Base-by-base conservation (phyloP, 2,797 vertebrate species). In the Takifugu rubripes region DNA sequence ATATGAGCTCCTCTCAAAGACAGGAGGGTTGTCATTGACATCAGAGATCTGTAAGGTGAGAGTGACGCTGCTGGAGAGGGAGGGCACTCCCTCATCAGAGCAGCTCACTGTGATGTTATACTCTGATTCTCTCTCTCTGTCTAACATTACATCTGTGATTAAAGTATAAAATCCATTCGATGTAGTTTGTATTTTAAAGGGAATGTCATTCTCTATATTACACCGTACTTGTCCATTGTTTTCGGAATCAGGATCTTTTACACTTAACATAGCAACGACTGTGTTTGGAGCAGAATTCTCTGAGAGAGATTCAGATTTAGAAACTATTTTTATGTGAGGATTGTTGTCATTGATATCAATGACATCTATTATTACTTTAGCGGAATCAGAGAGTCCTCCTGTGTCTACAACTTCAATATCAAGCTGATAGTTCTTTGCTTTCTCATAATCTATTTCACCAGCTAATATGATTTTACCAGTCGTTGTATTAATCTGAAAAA, bases 91-190 rank as follows among this genome's bases (percentile, higher is more conserved):
- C n/a, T n/a, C n/a, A n/a, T 87, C 86, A 46, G 70, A 12, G 14
- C 79, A 87, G 1, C 64, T 75, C 17, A 89, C 74, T 2, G 61
- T 84, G 0, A 87, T 78, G 0, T 81, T 86, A 25, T 84, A 84
- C n/a, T n/a, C 36, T 0, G 73, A 53, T 0, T 59, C 51, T 2
- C 0, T 42, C 58, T 89, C 85, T 42, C 85, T 61, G 3, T 88
- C 87, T 52, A 89, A 66, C 0, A 66, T 48, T 21, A 49, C 8
- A 0, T 82, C 78, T 21, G 82, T 87, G 0, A 77, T 49, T 7
- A 88, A 29, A 6, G 68, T 83, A 21, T 71, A 87, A 31, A 88
- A 74, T 52, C 68, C 63, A 54, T 65, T 78, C 3, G 81, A 78
- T 0, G 82, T 27, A 4, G 27, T 31, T 33, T 51, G 27, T 10